Evolutionary conservation across 2,797 vertebrate species (phyloP).

Genomic region (Lycodopsis pacificus): DNA sequence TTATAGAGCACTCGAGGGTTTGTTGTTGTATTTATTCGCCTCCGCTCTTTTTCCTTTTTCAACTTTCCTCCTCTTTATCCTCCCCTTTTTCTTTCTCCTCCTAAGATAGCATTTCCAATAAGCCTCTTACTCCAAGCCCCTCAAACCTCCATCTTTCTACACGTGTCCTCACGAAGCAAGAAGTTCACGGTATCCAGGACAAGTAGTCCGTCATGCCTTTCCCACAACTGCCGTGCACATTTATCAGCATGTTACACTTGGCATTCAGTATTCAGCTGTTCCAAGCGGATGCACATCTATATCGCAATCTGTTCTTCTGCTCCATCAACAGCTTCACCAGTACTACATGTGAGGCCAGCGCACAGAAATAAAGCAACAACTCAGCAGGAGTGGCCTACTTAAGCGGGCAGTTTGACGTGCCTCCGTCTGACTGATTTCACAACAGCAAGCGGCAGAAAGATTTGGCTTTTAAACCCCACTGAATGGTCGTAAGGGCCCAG

Average conservation of each 20-base stretch:
- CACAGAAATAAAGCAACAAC: constrained; percentile 64
- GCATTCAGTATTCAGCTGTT: constrained; percentile 45
- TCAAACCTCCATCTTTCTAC: constrained; percentile 63
- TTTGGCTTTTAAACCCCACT: constrained; percentile 52
- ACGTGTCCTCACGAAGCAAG: constrained; percentile 27
- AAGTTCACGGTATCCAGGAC: neutral
- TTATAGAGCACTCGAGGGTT: constrained; percentile 71
- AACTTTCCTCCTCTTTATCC: constrained; percentile 46
- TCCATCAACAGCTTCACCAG: constrained; percentile 49
- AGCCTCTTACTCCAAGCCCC: constrained; percentile 73
- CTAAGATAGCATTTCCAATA: constrained; percentile 66
- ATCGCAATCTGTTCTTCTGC: constrained; percentile 45
- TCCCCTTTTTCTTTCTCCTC: constrained; percentile 9
- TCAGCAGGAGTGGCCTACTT: constrained; percentile 78
- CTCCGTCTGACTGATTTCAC: constrained; percentile 70
- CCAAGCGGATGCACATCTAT: constrained; percentile 63
- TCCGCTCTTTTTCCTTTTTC: constrained; percentile 22
- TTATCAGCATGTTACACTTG: constrained; percentile 44
- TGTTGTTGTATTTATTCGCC: constrained; percentile 43
- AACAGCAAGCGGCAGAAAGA: constrained; percentile 50
- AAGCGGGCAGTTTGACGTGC: constrained; percentile 53
- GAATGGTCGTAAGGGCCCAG: constrained; percentile 64
- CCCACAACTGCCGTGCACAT: constrained; percentile 8
- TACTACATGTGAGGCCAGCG: constrained; percentile 43
- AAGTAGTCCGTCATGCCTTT: neutral